Conservation (phyloP, 2,797 vertebrate species). For the Loris lydekkerianus region DNA sequence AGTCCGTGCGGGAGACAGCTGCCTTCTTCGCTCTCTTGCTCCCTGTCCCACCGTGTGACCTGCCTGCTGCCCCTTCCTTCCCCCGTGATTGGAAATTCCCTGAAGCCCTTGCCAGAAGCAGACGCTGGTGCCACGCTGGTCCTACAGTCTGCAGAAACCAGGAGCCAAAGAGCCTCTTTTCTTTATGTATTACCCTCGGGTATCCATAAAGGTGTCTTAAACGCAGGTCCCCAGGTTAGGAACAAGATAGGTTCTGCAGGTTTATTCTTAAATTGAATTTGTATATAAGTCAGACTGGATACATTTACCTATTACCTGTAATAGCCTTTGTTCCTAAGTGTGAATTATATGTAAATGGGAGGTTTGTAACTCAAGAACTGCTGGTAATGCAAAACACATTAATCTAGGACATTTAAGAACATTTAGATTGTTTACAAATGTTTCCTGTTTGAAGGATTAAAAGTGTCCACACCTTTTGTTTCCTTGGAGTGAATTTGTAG, state of each 20-base stretch:
- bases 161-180: neutral
- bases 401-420: neutral
- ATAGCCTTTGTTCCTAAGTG: too few species aligned
- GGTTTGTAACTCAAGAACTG: too few species aligned
- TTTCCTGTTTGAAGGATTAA: neutral
- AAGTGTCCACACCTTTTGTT: neutral
- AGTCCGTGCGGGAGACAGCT: neutral
- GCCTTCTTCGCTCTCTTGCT: neutral
- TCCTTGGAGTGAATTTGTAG: slow-evolving; percentile 45
- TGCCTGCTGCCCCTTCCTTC: neutral
- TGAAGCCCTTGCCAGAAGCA: neutral
- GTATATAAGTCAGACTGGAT: too few species aligned
- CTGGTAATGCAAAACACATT: neutral
- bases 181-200: neutral
- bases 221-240: too few species aligned
- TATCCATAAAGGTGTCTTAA: neutral
- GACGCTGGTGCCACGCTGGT: neutral
- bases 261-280: too few species aligned
- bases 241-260: too few species aligned
- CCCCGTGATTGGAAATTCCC: neutral
- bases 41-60: neutral
- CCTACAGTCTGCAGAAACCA: neutral
- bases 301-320: too few species aligned
- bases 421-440: slow-evolving; percentile 27
- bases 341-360: too few species aligned